Evolutionary conservation across 2,888 invertebrate genomes (phyloP).

Genomic region (Oxytorus armatus): DNA sequence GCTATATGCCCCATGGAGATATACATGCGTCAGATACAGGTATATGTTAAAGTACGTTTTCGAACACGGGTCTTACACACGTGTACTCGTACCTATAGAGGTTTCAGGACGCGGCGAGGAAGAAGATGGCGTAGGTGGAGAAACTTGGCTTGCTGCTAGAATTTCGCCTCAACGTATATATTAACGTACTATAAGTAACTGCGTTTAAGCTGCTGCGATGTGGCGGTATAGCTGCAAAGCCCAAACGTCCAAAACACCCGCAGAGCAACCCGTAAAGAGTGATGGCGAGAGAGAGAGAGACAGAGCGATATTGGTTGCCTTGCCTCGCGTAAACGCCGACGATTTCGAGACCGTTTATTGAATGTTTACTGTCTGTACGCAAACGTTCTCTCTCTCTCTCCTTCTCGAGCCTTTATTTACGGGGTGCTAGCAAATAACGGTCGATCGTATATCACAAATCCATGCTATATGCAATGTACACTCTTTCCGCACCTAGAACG

Average conservation of each 20-base stretch:
- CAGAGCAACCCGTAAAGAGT: conserved; percentile 52
- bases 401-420: conserved; percentile 72
- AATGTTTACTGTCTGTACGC: conserved; percentile 78
- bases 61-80: conserved; percentile 8
- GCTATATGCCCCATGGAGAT: background rate
- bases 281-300: conserved; percentile 29
- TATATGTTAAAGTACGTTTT: background rate
- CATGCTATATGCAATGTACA: conserved; percentile 54
- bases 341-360: conserved; percentile 79
- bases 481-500: conserved; percentile 40
- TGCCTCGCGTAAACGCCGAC: conserved; percentile 76
- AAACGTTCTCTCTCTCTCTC: conserved; percentile 41
- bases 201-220: conserved; percentile 72
- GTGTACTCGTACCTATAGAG: conserved; percentile 1
- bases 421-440: conserved; percentile 71
- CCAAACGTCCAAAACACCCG: conserved; percentile 57
- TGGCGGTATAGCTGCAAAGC: conserved; percentile 52
- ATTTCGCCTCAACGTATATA: conserved; percentile 51
- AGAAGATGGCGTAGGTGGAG: conserved; percentile 65
- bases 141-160: conserved; percentile 73
- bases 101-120: background rate
- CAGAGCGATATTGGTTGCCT: conserved; percentile 35
- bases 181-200: conserved; percentile 74
- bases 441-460: conserved; percentile 69
- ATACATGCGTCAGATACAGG: conserved; percentile 3